These are phyloP conservation scores for Acrobasis consociella DNA, from an alignment of 2,888 invertebrate genomes.

Conservation along the genomic window DNA sequence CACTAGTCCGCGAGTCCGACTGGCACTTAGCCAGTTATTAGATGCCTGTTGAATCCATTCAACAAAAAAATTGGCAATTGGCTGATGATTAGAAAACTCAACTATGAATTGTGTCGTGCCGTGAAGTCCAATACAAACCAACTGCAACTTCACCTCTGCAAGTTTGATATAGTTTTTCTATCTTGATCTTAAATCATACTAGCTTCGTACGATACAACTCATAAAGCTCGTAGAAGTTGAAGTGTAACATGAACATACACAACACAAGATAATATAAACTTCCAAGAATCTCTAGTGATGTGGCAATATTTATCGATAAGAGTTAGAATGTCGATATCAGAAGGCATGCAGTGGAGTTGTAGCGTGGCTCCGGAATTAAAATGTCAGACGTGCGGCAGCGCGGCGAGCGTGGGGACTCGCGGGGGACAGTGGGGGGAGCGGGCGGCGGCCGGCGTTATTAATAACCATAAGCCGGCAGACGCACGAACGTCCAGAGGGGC, in stretches of 20 bases:
- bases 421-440: conserved; percentile 53
- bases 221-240: not conserved
- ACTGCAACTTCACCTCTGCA: no score
- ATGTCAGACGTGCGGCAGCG: conserved; percentile 80
- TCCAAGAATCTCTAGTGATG: conserved; percentile 49
- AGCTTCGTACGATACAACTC: no score
- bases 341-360: conserved; percentile 62
- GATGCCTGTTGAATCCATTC: no score
- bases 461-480: conserved; percentile 83
- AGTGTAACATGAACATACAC: not conserved
- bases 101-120: no score
- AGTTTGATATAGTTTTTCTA: no score
- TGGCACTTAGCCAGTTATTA: no score
- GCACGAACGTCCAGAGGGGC: conserved; percentile 83
- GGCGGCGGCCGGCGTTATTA: conserved; percentile 73
- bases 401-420: conserved; percentile 63
- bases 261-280: conserved; percentile 4
- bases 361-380: conserved; percentile 77
- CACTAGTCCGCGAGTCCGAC: no score
- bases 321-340: conserved; percentile 62
- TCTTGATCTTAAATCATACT: no score
- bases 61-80: no score
- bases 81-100: no score
- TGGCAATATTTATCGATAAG: conserved; percentile 61
- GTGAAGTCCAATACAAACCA: no score